Base-by-base conservation (phyloP, 2,113 vertebrate species). In the Oreochromis spilurus region DNA sequence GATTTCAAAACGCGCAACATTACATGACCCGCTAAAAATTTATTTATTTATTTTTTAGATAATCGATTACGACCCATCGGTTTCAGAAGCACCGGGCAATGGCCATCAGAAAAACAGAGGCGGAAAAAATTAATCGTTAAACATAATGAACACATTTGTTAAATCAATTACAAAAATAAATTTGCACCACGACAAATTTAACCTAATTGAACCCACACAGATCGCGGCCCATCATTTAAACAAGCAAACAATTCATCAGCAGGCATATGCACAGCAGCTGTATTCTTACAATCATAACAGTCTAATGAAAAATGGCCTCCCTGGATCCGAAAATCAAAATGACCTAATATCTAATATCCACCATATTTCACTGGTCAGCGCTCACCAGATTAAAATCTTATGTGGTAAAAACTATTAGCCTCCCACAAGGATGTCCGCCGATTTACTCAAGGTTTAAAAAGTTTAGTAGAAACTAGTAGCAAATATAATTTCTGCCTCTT, bases 281-380 rank as follows among this genome's bases (percentile, higher is more conserved):
- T 79, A 50, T 7, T 79, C 45, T 12, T 40, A 58, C 78, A 85
- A 91, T 85, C 82, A 85, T 26, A 85, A 84, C 89, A 92, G 87
- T 90, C 80, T 91, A 83, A 90, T 95, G 88, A 95, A 95, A 93
- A 93, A 95, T 95, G 94, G 94, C 94, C 94, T 90, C 94, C 93
- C 31, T 40, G 11, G 55, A 89, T 89, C 82, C 26, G 87, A 93
- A 91, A 93, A 92, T 94, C 85, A 82, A 92, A 77, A 93, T 91
- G 94, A 94, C 90, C 89, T 92, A 89, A 93, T 89, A 93, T 92
- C 85, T 81, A 82, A 88, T 85, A 93, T 81, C 87, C 88, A 91
- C 92, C 91, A 85, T 91, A 84, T 90, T 88, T 78, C 81, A 79
- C 6, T 45, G 60, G 26, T 81, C 82, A 38, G 16, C 26, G 82